Evolutionary conservation across 2,113 vertebrate species (phyloP).

Genomic region (Deroptyus accipitrinus): DNA sequence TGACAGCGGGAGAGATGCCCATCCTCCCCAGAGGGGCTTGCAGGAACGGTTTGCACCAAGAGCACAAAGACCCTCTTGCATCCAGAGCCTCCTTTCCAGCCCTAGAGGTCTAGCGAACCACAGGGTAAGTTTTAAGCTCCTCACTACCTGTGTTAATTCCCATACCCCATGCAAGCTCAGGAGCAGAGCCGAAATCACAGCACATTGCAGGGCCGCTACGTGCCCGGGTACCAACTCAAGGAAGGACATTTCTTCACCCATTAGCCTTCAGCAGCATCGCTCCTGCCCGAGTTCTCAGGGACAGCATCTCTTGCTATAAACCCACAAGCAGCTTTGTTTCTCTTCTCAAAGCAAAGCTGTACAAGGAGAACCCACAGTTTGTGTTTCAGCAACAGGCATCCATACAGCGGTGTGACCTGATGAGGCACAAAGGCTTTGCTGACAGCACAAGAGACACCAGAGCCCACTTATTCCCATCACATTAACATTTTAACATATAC

Average conservation of each 20-base stretch:
- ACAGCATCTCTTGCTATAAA: neutral
- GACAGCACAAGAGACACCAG: neutral
- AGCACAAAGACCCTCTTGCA: neutral
- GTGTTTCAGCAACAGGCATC: fast-evolving
- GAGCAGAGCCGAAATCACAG: fast-evolving
- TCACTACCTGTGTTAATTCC: fast-evolving
- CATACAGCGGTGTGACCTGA: neutral
- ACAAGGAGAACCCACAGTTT: neutral
- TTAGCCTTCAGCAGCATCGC: neutral
- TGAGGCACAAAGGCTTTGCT: neutral
- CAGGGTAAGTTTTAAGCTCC: neutral
- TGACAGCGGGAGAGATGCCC: neutral
- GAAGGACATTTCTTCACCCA: neutral
- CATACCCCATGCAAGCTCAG: fast-evolving
- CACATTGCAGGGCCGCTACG: fast-evolving
- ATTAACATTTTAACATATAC: neutral
- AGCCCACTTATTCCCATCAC: neutral
- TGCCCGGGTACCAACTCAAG: fast-evolving
- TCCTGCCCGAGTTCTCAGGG: neutral
- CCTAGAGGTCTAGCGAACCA: neutral
- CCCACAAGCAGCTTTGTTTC: neutral
- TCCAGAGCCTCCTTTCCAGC: neutral
- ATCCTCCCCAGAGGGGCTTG: too few species aligned
- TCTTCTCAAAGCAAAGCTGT: neutral
- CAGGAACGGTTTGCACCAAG: neutral